Conservation (phyloP, 2,888 invertebrate genomes). For the Stictocephala bisonia region DNA sequence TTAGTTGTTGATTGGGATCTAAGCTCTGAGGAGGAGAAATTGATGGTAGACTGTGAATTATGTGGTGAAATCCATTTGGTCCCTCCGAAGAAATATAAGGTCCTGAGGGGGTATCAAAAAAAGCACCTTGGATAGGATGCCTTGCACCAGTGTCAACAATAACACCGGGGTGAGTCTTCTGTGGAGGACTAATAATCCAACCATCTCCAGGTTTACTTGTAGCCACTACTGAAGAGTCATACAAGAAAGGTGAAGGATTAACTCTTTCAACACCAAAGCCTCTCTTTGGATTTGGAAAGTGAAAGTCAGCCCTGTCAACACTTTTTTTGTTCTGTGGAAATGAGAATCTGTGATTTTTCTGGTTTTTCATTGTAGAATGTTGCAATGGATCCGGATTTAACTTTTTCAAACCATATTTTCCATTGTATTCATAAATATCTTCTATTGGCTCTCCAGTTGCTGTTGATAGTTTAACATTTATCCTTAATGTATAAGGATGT, state of each 20-base stretch:
- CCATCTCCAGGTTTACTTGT: constrained; percentile 3
- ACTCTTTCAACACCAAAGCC: not conserved
- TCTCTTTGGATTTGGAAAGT: not conserved
- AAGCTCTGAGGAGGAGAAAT: constrained; percentile 33
- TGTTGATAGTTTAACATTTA: constrained; percentile 52
- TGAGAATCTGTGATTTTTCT: constrained; percentile 19
- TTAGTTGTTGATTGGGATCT: constrained; percentile 36
- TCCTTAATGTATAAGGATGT: constrained; percentile 49
- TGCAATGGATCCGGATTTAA: constrained; percentile 1
- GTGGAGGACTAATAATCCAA: not conserved
- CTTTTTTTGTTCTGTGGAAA: not conserved
- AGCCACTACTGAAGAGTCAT: not conserved
- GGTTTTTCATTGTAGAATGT: not conserved
- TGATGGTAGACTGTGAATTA: constrained; percentile 58
- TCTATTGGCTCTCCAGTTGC: constrained; percentile 44
- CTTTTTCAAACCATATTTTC: constrained; percentile 51
- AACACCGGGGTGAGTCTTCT: constrained; percentile 15
- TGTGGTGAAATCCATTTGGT: constrained; percentile 60
- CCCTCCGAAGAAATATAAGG: constrained; percentile 50
- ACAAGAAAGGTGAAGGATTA: constrained; percentile 8
- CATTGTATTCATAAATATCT: constrained; percentile 54
- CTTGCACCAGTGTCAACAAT: constrained; percentile 9
- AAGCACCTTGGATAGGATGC: not conserved
- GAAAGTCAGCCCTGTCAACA: constrained; percentile 12
- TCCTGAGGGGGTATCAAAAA: not conserved